Conservation (phyloP, 2,797 vertebrate genomes). For the Myoxocephalus aenaeus region DNA sequence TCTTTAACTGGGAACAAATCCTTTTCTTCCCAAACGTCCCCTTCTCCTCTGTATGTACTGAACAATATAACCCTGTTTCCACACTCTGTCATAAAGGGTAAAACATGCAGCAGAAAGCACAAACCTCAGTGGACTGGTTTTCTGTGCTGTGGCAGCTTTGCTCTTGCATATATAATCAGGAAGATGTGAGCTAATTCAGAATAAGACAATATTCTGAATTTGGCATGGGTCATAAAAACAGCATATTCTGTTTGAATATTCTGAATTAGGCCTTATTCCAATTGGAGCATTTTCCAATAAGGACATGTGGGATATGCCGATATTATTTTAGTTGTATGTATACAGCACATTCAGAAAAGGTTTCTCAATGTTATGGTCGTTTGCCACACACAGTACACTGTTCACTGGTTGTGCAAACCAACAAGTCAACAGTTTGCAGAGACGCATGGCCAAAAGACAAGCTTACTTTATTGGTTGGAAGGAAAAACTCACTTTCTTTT, state of each 20-base stretch:
- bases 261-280: neutral
- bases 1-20: slow-evolving; percentile 62
- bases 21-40: slow-evolving; percentile 32
- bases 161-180: slow-evolving; percentile 44
- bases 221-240: neutral
- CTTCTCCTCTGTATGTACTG: slow-evolving; percentile 17
- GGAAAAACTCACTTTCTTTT: too few relatives aligned
- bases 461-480: too few relatives aligned
- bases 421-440: too few relatives aligned
- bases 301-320: neutral
- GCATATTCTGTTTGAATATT: neutral
- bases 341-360: neutral
- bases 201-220: neutral
- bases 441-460: too few relatives aligned
- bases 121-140: slow-evolving; percentile 41
- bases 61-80: slow-evolving; percentile 47
- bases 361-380: neutral
- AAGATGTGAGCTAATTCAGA: slow-evolving; percentile 31
- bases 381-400: neutral
- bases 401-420: neutral
- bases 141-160: slow-evolving; percentile 48
- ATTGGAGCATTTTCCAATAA: neutral
- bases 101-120: slow-evolving; percentile 20
- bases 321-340: neutral
- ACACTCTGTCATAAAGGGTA: slow-evolving; percentile 25